phyloP scores from a whole-genome alignment of 2,113 vertebrate genomes.

The Eretmochelys imbricata region DNA sequence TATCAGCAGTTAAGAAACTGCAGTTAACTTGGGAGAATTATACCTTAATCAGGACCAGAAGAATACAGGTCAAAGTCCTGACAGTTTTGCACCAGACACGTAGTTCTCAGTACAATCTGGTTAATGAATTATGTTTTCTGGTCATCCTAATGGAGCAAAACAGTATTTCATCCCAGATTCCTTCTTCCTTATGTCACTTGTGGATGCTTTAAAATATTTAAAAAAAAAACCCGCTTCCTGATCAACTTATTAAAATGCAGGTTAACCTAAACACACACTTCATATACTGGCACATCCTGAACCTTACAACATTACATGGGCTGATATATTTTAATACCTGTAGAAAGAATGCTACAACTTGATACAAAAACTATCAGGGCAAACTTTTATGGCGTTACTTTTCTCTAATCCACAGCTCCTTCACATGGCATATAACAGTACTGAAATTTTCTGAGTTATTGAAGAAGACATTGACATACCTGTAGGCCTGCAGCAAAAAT shows the following conservation, averaged over 20 bases:
- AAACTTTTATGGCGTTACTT: background rate
- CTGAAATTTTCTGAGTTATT: background rate
- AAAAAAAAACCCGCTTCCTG: background rate
- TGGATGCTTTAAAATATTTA: background rate
- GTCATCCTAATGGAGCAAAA: background rate
- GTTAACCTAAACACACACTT: background rate
- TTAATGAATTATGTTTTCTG: constrained; percentile 22
- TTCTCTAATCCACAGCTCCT: background rate
- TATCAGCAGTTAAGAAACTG: constrained; percentile 36
- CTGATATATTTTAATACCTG: background rate
- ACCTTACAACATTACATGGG: background rate
- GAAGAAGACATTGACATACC: constrained; percentile 75
- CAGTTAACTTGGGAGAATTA: background rate
- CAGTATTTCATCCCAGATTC: background rate
- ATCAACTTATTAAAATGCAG: background rate
- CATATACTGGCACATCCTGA: background rate
- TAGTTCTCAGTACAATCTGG: constrained; percentile 40
- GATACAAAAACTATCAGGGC: background rate
- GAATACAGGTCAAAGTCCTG: constrained; percentile 32
- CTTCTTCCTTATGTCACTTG: background rate
- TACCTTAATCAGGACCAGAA: background rate
- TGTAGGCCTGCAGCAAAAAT: constrained; percentile 92
- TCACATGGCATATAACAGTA: background rate
- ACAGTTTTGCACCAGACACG: constrained; percentile 10
- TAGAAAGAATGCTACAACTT: background rate